A percentile compares a stretch with the other conserved stretches of the same genome.
Evolutionary conservation across 2,113 vertebrate genomes (phyloP).

Genomic region (Callorhinus ursinus): DNA sequence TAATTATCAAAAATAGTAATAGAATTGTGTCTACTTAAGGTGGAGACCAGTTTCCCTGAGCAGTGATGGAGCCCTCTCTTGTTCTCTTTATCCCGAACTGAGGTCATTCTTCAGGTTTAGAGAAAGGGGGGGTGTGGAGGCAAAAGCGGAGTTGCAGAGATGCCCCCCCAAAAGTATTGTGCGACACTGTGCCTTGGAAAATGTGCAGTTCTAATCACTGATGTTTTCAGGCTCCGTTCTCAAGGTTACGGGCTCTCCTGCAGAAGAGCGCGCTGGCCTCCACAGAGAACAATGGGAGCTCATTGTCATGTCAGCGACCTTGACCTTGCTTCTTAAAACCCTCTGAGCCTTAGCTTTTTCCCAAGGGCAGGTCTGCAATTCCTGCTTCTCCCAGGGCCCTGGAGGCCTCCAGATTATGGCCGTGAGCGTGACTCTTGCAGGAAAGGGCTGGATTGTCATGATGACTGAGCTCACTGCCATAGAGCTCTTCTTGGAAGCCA

Average conservation of each 20-base stretch:
- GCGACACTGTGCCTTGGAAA: background rate
- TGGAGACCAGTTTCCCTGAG: background rate
- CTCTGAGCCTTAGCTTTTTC: background rate
- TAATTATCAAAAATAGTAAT: background rate
- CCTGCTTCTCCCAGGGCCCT: background rate
- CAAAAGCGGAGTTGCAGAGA: background rate
- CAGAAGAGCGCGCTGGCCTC: background rate
- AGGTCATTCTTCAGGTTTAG: background rate
- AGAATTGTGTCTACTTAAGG: background rate
- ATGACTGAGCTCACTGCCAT: background rate
- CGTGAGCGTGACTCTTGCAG: background rate
- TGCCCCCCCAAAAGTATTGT: background rate
- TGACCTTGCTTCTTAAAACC: background rate
- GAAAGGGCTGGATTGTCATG: background rate
- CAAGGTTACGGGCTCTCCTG: accelerated
- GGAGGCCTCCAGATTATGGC: accelerated
- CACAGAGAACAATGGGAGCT: background rate
- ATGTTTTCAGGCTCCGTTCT: background rate
- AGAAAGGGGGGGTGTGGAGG: too few species aligned
- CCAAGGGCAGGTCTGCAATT: accelerated
- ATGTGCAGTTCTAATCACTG: accelerated
- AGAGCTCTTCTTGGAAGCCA: slow-evolving; percentile 24
- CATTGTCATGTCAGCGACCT: background rate
- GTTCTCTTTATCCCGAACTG: background rate
- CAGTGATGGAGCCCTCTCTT: background rate